Base-by-base conservation (phyloP, 2,888 invertebrate genomes). In the Molanna angustata region DNA sequence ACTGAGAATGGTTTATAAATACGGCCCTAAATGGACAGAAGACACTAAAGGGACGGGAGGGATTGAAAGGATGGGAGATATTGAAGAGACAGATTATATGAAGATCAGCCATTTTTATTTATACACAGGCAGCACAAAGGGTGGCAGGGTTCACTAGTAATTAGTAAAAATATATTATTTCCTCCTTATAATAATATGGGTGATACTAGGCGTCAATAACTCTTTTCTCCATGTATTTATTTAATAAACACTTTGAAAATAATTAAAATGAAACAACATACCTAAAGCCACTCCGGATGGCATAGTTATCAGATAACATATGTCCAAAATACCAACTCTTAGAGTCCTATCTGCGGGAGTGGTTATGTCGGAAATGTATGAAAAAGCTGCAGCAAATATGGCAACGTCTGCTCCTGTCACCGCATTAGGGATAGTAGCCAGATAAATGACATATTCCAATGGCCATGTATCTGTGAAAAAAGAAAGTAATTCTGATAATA, bases 331-430 rank as follows among this genome's bases (percentile, higher is more conserved):
- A 0, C 90, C 88, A 2, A 94, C 85, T 54, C 93, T 74, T 16
- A 89, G 66, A 0, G 94, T 94, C 53, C 93, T 78, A 61, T 84
- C 81, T 53, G 82, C 71, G 1, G 80, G 61, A 0, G 83, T 79
- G 0, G 90, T 83, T 16, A 91, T 79, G 63, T 93, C 92, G 1
- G 90, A 84, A 42, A 94, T 79, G 66, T 93, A 93, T 0, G 89
- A 78, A 64, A 89, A 90, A 56, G 85, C 85, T 0, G 85, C 84
- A 1, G 87, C 86, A 65, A 90, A 90, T 60, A 90, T 88, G 0
- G 88, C 87, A 32, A 90, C 79, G 65, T 90, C 88, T 0, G 87
- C 86, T 0, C 90, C 90, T 0, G 89, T 84, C 41, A 90, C 63
- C 0, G 88, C 86, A 69, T 85, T 84, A 0, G 90, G 90, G 37